Evolutionary conservation across 2,797 vertebrate genomes (phyloP).

Genomic region (Sebastes diploproa): DNA sequence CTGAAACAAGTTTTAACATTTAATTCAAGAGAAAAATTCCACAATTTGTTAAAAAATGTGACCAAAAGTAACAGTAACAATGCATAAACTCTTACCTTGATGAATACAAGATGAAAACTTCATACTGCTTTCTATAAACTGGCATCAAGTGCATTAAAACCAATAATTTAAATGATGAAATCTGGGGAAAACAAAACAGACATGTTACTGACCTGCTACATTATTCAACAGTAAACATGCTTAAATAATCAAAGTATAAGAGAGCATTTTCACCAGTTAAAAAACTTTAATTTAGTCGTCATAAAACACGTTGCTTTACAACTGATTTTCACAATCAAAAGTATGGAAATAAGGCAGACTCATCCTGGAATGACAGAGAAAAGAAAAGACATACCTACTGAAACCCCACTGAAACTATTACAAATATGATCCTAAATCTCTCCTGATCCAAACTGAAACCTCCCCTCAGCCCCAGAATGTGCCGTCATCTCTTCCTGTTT

Average conservation of each 20-base stretch:
- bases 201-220: background rate
- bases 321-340: constrained; percentile 68
- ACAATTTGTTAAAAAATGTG: background rate
- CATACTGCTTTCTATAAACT: background rate
- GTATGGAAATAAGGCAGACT: constrained; percentile 78
- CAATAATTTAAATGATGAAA: background rate
- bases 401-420: background rate
- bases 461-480: background rate
- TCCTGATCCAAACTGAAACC: background rate
- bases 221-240: background rate
- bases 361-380: constrained; percentile 72
- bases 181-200: background rate
- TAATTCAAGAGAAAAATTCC: background rate
- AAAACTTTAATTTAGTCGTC: constrained; percentile 76
- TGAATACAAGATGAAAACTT: background rate
- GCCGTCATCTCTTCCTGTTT: background rate
- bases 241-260: background rate
- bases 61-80: background rate
- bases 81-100: background rate
- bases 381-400: background rate
- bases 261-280: constrained; percentile 46
- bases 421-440: background rate
- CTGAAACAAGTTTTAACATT: background rate
- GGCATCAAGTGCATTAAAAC: background rate
- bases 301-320: constrained; percentile 73